Base-by-base conservation (phyloP, 2,888 invertebrate species). In the Scaptodrosophila latifasciaeformis region DNA sequence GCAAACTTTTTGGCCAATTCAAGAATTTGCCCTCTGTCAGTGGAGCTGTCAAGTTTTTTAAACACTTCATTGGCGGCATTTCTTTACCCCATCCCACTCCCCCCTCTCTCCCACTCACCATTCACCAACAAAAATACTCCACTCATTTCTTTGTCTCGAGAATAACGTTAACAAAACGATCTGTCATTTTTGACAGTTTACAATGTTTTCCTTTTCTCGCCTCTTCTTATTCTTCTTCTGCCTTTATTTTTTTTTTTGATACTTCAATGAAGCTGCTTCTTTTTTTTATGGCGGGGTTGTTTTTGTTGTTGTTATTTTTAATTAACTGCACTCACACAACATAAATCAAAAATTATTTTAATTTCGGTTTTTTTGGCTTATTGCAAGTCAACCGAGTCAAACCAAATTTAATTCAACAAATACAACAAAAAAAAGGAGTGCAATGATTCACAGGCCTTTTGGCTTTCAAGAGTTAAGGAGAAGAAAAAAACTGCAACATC, bases 131-230 rank as follows among this genome's bases (percentile, higher is more conserved):
- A 19, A 5, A 19, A 0, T 60, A 47, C 57, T 48, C 45, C 49
- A 49, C 17, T 21, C 30, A 10, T 17, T 18, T 54, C 34, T 34
- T 19, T 31, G 17, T 40, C 31, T 17, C 19, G 47, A 39, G 44
- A 60, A 62, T 63, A 66, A 56, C 66, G 55, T 56, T 31, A 45
- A 49, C 67, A 64, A 65, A 62, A 59, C 71, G 67, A 76, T 78
- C 75, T 76, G 75, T 76, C 75, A 78, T 59, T 48, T 67, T 50
- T 75, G 75, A 76, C 78, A 78, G 62, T 57, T 77, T 59, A 74
- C 75, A 77, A 57, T 66, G 64, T 54, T 15, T 10, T 10, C 54
- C 42, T 43, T 44, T 57, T 43, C 43, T 44, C 48, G 42, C 39
- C 29, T 27, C 31, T 52, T 19, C 18, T 18, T 24, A 12, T 10